phyloP scores from a whole-genome alignment of 2,797 vertebrate species.

The Rhynchotus rufescens region DNA sequence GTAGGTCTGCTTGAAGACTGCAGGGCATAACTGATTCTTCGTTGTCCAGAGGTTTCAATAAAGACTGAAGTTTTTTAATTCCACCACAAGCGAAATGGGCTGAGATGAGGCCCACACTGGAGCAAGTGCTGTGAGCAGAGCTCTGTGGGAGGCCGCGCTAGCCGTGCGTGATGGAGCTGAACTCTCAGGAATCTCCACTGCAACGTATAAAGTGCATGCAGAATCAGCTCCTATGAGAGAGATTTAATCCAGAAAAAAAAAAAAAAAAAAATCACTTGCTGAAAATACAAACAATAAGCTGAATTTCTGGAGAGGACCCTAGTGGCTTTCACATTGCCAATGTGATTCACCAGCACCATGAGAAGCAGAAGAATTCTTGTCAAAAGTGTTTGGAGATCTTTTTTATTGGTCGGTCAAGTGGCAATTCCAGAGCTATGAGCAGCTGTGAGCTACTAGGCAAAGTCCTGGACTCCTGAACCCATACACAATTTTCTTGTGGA shows the following conservation, averaged over 20 bases:
- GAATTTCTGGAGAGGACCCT: not conserved
- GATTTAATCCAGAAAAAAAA: not conserved
- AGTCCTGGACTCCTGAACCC: constrained; percentile 14
- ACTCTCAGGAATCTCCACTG: not conserved
- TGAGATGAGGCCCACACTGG: not conserved
- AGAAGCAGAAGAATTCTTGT: not conserved
- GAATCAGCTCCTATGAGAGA: not conserved
- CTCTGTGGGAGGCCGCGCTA: not conserved
- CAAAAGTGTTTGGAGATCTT: not conserved
- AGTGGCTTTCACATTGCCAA: not conserved
- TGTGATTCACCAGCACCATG: not conserved
- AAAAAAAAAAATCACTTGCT: not conserved
- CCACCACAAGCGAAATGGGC: not conserved
- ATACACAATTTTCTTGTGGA: constrained; percentile 41
- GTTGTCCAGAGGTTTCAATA: not conserved
- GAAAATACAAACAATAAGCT: constrained; percentile 18
- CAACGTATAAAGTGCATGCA: not conserved
- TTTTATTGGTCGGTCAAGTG: not conserved
- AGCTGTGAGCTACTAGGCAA: not conserved
- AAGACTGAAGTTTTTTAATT: not conserved
- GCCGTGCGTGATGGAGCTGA: not conserved
- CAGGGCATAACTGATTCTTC: not conserved
- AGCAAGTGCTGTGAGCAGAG: not conserved
- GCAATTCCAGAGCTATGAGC: constrained; percentile 3
- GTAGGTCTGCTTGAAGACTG: not conserved